These are phyloP conservation scores for Pteromalus puparum DNA, from an alignment of 1,140 invertebrate species.

Conservation along the genomic window DNA sequence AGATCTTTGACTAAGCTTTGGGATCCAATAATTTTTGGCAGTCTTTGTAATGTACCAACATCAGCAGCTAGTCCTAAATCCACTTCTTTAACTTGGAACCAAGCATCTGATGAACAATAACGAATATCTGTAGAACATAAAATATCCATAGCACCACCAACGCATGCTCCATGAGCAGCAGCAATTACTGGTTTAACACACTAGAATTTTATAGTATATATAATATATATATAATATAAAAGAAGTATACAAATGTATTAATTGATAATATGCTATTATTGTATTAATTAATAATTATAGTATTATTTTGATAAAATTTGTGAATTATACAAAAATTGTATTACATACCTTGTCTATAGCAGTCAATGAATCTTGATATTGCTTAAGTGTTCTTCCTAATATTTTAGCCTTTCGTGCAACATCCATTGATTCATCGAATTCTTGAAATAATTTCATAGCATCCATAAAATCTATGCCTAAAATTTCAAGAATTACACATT, in stretches of 20 bases:
- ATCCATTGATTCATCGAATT: slow-evolving; percentile 83
- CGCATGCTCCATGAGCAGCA: slow-evolving; percentile 91
- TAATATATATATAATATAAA: too few relatives aligned
- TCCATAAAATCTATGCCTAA: slow-evolving; percentile 85
- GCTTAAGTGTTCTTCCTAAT: slow-evolving; percentile 80
- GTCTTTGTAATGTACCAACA: slow-evolving; percentile 93
- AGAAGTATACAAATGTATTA: not conserved
- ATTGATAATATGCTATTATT: not conserved
- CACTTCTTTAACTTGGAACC: slow-evolving; percentile 94
- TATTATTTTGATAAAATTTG: not conserved
- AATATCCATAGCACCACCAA: slow-evolving; percentile 93
- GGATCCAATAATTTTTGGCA: slow-evolving; percentile 95
- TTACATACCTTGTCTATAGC: slow-evolving; percentile 83
- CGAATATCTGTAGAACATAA: slow-evolving; percentile 93
- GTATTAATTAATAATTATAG: not conserved
- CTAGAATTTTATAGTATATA: slow-evolving; percentile 69
- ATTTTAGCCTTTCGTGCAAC: slow-evolving; percentile 85
- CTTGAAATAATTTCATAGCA: slow-evolving; percentile 78
- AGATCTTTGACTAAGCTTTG: slow-evolving; percentile 92
- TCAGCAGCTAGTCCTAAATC: slow-evolving; percentile 94
- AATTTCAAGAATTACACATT: slow-evolving; percentile 29
- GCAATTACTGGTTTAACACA: slow-evolving; percentile 93
- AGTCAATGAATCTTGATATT: slow-evolving; percentile 87
- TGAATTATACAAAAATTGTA: not conserved
- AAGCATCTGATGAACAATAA: slow-evolving; percentile 93